phyloP scores from a whole-genome alignment of 2,113 vertebrate species.

The Notarius quadriscutis region DNA sequence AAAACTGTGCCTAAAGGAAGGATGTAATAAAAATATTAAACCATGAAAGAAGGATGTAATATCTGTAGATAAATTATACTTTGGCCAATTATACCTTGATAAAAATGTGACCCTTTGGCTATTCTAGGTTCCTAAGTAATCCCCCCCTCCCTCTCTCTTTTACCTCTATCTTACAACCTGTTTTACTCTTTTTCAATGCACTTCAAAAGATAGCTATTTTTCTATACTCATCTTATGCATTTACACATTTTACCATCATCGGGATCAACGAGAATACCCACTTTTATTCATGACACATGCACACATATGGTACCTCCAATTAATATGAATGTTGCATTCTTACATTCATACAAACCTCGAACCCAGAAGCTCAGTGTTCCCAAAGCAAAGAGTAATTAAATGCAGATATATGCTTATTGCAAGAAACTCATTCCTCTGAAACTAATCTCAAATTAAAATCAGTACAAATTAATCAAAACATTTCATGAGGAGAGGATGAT shows the following conservation, averaged over 20 bases:
- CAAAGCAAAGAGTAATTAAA: conserved; percentile 27
- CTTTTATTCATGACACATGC: not conserved
- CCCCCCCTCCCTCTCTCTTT: not conserved
- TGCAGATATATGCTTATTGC: conserved; percentile 24
- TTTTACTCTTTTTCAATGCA: not conserved
- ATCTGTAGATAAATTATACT: conserved; percentile 28
- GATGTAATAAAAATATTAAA: conserved; percentile 23
- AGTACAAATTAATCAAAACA: conserved; percentile 10
- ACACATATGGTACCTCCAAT: not conserved
- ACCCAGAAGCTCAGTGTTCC: not conserved
- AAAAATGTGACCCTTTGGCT: conserved; percentile 30
- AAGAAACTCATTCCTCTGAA: conserved; percentile 25
- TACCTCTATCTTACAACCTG: not conserved
- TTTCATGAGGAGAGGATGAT: not conserved
- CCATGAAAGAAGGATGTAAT: conserved; percentile 30
- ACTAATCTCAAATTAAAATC: conserved; percentile 34
- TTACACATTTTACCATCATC: not conserved
- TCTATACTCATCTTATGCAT: not conserved
- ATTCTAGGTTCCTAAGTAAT: conserved; percentile 12
- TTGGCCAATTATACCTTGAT: conserved; percentile 14
- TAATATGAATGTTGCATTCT: conserved; percentile 4
- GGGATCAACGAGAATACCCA: not conserved
- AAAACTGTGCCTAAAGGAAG: conserved; percentile 16
- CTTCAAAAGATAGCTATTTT: not conserved
- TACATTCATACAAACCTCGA: not conserved